Percentiles rank a stretch among this genome's conserved stretches.
phyloP scores from a whole-genome alignment of 2,113 vertebrate species.

The Myiozetetes cayanensis region DNA sequence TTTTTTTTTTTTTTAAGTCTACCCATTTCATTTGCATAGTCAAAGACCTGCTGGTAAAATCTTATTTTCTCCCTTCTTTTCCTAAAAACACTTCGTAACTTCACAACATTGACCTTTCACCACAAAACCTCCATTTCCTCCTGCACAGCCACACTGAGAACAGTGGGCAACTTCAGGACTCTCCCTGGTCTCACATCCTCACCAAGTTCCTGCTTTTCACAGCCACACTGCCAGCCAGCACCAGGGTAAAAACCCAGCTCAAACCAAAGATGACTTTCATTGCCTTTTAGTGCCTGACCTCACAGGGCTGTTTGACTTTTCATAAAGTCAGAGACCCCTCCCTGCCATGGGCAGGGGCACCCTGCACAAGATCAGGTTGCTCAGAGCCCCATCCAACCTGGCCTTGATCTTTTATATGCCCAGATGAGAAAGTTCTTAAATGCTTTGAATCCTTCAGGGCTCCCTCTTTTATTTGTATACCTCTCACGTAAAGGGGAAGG shows the following conservation, averaged over 20 bases:
- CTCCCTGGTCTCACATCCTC: not conserved
- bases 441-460: not conserved
- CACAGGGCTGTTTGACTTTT: rapidly evolving
- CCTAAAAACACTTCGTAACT: not conserved
- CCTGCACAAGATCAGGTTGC: not conserved
- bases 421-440: not conserved
- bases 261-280: not conserved
- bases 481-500: not conserved
- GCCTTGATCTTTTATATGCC: not conserved
- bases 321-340: not conserved
- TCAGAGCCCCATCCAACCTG: not conserved
- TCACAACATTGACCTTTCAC: not conserved
- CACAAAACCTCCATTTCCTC: not conserved
- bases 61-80: not conserved
- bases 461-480: not conserved
- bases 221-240: not conserved
- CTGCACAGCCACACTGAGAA: not conserved
- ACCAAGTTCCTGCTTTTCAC: not conserved
- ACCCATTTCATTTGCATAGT: not conserved
- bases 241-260: not conserved
- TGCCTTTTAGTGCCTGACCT: not conserved
- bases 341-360: not conserved
- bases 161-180: not conserved
- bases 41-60: not conserved
- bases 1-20: not conserved